These are phyloP conservation scores for Caenorhabditis inopinata DNA, from an alignment of 1,140 invertebrate genomes.

Conservation along the genomic window DNA sequence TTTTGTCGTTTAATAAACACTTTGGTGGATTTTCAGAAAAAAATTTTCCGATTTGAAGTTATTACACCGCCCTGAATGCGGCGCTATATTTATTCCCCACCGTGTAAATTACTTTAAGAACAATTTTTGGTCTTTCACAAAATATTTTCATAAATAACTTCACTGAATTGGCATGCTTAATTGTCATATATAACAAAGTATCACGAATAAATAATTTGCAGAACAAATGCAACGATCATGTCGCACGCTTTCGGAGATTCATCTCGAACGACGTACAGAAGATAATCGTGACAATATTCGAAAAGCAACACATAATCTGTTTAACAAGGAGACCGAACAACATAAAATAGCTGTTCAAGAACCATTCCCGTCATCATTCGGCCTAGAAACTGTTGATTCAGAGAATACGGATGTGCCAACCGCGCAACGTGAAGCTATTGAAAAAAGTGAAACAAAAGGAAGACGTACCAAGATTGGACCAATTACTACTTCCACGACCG, in stretches of 20 bases:
- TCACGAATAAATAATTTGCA: background rate
- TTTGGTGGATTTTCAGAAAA: no score
- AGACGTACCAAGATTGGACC: constrained; percentile 16
- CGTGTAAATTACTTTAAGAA: no score
- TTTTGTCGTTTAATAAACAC: no score
- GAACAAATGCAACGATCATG: background rate
- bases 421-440: background rate
- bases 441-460: constrained; percentile 15
- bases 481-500: background rate
- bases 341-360: background rate
- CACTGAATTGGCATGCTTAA: no score
- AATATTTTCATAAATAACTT: no score
- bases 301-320: background rate
- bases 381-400: background rate
- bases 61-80: no score
- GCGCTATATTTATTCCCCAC: no score
- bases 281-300: background rate
- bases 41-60: no score
- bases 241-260: background rate
- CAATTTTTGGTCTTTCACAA: no score
- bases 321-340: background rate
- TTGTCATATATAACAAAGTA: no score
- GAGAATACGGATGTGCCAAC: background rate
- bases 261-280: background rate
- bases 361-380: background rate